phyloP scores from a whole-genome alignment of 2,888 invertebrate species.

The Drosophila bunnanda region DNA sequence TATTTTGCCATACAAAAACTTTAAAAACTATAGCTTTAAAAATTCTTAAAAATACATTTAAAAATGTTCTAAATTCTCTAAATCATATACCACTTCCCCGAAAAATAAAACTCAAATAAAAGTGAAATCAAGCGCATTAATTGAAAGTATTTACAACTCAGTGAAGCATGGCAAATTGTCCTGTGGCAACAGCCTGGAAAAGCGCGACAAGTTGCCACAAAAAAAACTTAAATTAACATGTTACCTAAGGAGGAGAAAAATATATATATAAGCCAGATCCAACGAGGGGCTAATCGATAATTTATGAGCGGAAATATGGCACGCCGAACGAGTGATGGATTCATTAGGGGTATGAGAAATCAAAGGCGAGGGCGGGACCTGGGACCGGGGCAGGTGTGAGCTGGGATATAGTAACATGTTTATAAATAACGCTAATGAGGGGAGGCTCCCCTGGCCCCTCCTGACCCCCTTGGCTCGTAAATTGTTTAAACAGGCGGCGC shows the following conservation, averaged over 20 bases:
- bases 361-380: background rate
- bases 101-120: slow-evolving; percentile 9
- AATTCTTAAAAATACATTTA: background rate
- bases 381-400: slow-evolving; percentile 7
- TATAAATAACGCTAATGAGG: slow-evolving; percentile 77
- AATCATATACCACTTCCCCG: too few relatives aligned
- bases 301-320: slow-evolving; percentile 69
- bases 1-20: background rate
- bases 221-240: slow-evolving; percentile 59
- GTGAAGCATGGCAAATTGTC: slow-evolving; percentile 52
- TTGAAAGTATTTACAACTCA: slow-evolving; percentile 57
- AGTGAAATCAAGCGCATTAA: slow-evolving; percentile 50
- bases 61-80: background rate
- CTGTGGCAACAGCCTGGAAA: slow-evolving; percentile 46
- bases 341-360: slow-evolving; percentile 10
- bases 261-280: slow-evolving; percentile 4
- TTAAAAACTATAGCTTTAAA: background rate
- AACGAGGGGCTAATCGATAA: slow-evolving; percentile 69
- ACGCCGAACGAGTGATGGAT: slow-evolving; percentile 40
- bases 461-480: too few relatives aligned
- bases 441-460: too few relatives aligned
- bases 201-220: slow-evolving; percentile 50
- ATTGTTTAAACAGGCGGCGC: slow-evolving; percentile 76
- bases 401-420: slow-evolving; percentile 61
- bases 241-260: slow-evolving; percentile 41